Base-by-base conservation (phyloP, 2,113 vertebrate genomes). In the Neomonachus schauinslandi region DNA sequence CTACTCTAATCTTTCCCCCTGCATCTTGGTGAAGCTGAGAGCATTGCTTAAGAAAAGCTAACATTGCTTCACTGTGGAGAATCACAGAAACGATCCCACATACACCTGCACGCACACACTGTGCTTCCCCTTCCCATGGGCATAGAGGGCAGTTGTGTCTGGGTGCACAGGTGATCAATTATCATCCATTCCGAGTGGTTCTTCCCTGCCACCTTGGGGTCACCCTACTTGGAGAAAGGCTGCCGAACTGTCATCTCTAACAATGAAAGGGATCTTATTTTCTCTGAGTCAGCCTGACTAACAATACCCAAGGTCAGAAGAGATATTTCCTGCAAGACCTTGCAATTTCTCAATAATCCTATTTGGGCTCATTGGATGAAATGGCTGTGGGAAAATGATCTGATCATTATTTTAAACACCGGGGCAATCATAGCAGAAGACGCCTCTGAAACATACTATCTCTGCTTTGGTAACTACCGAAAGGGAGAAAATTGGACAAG, bases 321-420 rank as follows among this genome's bases (percentile, higher is more conserved):
- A 93, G 86, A 65, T 3, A 84, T 80, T 97, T 96, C 79, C 61
- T 65, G n/a, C 65, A 79, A 95, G 95, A 97, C 90, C 95, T 96
- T 77, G 79, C 80, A 92, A 94, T 97, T 95, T 94, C 94, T 94
- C 89, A 92, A 19, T 96, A 92, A 92, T 88, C 81, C 76, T 84
- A 85, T 98, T 88, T 97, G 94, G 95, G n/a, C 86, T 97, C 65
- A 7, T 93, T 67, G 95, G 87, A 67, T 77, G 84, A 95, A 97
- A 95, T 90, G 79, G 80, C 91, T 83, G 46, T 80, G 90, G 84
- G 92, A 46, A 96, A 97, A 97, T 93, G 95, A 94, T 65, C 69
- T 85, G 87, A 86, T 96, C 94, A 85, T 97, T 98, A 95, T 95
- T 97, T 96, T 95, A 94, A 97, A 92, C 87, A 88, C 63, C 0